These are phyloP conservation scores for Gallinago solitaria DNA, from an alignment of 2,797 vertebrate species.

Conservation along the genomic window DNA sequence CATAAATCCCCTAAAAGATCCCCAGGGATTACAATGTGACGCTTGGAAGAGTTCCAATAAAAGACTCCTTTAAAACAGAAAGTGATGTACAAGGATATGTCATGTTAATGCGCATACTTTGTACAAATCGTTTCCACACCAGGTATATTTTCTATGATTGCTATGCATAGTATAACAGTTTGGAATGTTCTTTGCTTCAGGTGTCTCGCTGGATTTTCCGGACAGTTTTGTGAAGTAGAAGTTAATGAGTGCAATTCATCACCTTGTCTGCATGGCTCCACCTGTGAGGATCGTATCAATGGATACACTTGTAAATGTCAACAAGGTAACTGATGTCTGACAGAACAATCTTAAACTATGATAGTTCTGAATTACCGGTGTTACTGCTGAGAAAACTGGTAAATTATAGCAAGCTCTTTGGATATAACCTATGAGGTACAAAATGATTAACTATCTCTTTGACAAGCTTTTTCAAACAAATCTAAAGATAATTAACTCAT, in stretches of 20 bases:
- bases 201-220: constrained; percentile 86
- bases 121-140: background rate
- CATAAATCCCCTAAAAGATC: background rate
- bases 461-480: background rate
- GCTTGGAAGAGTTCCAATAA: background rate
- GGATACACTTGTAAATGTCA: constrained; percentile 87
- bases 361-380: background rate
- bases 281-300: constrained; percentile 86
- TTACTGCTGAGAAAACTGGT: background rate
- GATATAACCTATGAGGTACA: background rate
- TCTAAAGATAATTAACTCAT: background rate
- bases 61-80: background rate
- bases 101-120: background rate
- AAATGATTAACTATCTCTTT: background rate
- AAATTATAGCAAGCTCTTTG: background rate
- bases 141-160: background rate
- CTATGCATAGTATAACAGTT: background rate
- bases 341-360: background rate
- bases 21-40: background rate
- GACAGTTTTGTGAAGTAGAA: constrained; percentile 87
- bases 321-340: constrained; percentile 77
- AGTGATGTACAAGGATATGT: background rate
- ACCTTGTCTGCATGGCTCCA: constrained; percentile 81
- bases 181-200: constrained; percentile 71
- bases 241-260: constrained; percentile 87